Conservation (phyloP, 1,140 invertebrate species). For the Littorina saxatilis region DNA sequence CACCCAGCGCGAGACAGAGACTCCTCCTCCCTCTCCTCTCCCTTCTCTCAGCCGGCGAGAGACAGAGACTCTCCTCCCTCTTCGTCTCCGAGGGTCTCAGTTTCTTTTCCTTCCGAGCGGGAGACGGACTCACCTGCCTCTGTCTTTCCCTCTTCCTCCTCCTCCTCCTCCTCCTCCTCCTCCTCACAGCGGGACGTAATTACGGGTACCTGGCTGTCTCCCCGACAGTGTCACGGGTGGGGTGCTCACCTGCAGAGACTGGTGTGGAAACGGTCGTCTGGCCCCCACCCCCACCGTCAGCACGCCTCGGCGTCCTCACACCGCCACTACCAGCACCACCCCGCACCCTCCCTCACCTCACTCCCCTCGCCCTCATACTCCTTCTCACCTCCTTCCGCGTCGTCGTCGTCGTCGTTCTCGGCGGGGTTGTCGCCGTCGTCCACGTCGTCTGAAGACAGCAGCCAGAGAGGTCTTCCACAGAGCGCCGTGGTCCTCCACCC, state of each 20-base stretch:
- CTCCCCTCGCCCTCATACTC: constrained; percentile 19
- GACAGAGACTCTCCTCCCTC: constrained; percentile 2
- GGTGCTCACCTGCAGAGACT: constrained; percentile 15
- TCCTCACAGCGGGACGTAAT: background rate
- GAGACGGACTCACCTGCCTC: background rate
- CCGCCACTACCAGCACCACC: constrained; percentile 2
- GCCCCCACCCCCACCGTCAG: constrained; percentile 30
- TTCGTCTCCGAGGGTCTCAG: background rate
- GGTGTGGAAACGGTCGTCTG: constrained; percentile 5
- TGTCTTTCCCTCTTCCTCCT: too few species aligned
- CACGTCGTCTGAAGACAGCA: background rate
- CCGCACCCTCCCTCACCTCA: constrained; percentile 22
- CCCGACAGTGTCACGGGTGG: constrained; percentile 13
- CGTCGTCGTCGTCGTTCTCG: background rate
- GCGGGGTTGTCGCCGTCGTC: constrained; percentile 11
- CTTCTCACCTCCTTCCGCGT: constrained; percentile 20
- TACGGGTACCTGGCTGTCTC: background rate
- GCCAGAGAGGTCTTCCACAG: constrained; percentile 23
- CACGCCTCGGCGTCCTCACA: background rate
- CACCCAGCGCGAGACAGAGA: background rate
- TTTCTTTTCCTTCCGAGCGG: background rate
- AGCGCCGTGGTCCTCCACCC: background rate
- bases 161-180: constrained; percentile 1
- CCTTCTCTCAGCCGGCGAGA: background rate
- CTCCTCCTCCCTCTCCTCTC: too few species aligned